Evolutionary conservation across 2,888 invertebrate genomes (phyloP).

Genomic region (Chydorus sphaericus): DNA sequence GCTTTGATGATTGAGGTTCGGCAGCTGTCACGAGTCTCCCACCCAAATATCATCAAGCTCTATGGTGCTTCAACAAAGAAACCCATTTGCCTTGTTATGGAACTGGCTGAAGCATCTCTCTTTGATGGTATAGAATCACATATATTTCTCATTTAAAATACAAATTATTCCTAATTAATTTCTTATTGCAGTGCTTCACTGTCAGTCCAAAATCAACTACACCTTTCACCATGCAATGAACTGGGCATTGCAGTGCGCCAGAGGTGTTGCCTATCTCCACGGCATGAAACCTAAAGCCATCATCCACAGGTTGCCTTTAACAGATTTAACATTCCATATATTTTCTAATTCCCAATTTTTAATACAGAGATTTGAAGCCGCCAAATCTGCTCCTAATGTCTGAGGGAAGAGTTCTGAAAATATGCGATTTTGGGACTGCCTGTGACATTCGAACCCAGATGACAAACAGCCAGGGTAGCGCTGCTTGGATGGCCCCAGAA

Average conservation of each 20-base stretch:
- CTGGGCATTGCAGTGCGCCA: conserved; percentile 87
- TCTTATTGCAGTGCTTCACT: conserved; percentile 53
- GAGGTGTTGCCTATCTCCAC: conserved; percentile 91
- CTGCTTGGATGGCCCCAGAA: conserved; percentile 99
- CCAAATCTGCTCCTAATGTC: conserved; percentile 75
- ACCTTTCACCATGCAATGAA: conserved; percentile 87
- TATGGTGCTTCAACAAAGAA: conserved; percentile 66
- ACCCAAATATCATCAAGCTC: conserved; percentile 83
- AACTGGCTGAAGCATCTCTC: conserved; percentile 92
- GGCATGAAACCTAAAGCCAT: conserved; percentile 84
- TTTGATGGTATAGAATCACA: conserved; percentile 68
- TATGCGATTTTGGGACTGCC: conserved; percentile 98
- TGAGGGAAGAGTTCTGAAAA: conserved; percentile 75
- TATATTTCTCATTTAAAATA: background rate
- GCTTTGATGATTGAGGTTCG: conserved; percentile 77
- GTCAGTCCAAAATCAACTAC: conserved; percentile 63
- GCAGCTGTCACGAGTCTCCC: conserved; percentile 77
- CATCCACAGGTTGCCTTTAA: conserved; percentile 55
- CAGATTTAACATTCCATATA: background rate
- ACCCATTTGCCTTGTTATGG: conserved; percentile 72
- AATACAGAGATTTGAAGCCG: conserved; percentile 61
- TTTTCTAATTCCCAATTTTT: conserved; percentile 1
- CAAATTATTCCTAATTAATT: background rate
- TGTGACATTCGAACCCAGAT: conserved; percentile 75
- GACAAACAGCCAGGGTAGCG: conserved; percentile 93